Base-by-base conservation (phyloP, 92 coral and sea anemone species). In the Blastomussa wellsi region DNA sequence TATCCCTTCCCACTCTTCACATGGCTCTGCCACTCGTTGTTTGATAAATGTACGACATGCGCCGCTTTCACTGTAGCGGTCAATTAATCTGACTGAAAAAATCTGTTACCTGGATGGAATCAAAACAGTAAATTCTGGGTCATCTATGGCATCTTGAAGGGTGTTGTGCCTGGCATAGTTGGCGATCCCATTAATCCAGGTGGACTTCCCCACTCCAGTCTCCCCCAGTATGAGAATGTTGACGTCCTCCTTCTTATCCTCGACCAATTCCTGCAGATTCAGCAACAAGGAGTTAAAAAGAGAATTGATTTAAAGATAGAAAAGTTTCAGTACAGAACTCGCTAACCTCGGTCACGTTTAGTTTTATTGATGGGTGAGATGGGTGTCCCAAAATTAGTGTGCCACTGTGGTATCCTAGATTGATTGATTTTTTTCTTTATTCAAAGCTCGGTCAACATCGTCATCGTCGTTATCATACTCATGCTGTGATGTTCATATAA, bases 151-250 rank as follows among this genome's bases (percentile, higher is more conserved):
- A 0, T 68, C 73, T 68, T 2, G 22, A 1, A 68, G 17, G 22
- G 7, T 7, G 41, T 12, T 0, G 14, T 68, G 73, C 73, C 32
- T 68, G 73, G 38, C 41, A 3, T 68, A 68, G 38, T 68, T 68
- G 73, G 41, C 73, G 41, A 68, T 68, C 24, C 15, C n/a, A 15
- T 68, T 68, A 41, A 68, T 68, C 73, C 41, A 32, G 41, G 73
- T 68, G 7, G 73, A 68, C 41, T 55, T 55, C 8, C 62, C 62
- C 22, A 55, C 62, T 20, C 62, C 62, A 55, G 62, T 55, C 14
- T 55, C 73, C 7, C 73, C 73, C 36, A 68, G 41, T 31, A 68
- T 5, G 73, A 68, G 73, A 12, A 68, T 68, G 24, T 68, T 68
- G 73, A 68, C 73, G 73, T 68, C 73, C 37, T 68, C 41, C 10